Conservation (phyloP, 2,797 vertebrate species). For the Acridotheres tristis region DNA sequence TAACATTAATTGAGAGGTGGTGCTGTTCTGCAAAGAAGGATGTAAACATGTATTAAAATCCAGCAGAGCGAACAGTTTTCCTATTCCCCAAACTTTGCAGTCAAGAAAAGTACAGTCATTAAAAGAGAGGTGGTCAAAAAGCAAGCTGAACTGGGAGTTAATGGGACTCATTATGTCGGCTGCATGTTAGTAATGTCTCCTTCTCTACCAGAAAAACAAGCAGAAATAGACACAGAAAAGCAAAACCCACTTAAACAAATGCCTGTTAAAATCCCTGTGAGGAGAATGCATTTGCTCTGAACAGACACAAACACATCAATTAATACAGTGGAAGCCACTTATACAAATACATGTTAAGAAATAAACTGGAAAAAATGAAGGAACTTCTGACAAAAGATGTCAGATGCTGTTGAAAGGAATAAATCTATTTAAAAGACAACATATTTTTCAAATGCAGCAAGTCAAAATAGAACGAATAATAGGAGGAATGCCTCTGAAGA, state of each 20-base stretch:
- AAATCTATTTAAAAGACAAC: slow-evolving; percentile 54
- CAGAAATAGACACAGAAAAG: slow-evolving; percentile 69
- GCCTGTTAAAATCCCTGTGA: slow-evolving; percentile 67
- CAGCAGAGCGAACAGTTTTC: slow-evolving; percentile 65
- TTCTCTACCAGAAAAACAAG: slow-evolving; percentile 62
- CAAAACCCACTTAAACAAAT: slow-evolving; percentile 71
- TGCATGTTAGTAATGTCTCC: slow-evolving; percentile 66
- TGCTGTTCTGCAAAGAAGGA: slow-evolving; percentile 60
- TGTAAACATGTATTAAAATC: slow-evolving; percentile 77
- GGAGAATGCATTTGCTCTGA: slow-evolving; percentile 70
- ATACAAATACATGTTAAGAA: slow-evolving; percentile 77
- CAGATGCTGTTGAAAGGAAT: slow-evolving; percentile 54
- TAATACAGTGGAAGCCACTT: slow-evolving; percentile 77
- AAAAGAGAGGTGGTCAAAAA: slow-evolving; percentile 72
- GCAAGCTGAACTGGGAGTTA: slow-evolving; percentile 71
- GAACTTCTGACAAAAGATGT: slow-evolving; percentile 48
- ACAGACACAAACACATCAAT: slow-evolving; percentile 76
- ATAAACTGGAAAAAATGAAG: slow-evolving; percentile 61
- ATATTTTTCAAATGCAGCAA: slow-evolving; percentile 57
- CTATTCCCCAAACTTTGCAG: slow-evolving; percentile 64
- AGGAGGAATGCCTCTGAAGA: slow-evolving; percentile 50
- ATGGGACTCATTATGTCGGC: slow-evolving; percentile 73
- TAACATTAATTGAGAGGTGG: slow-evolving; percentile 71
- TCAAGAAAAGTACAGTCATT: slow-evolving; percentile 69
- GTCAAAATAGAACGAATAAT: slow-evolving; percentile 64